Percentiles rank a stretch among this genome's conserved stretches.
Evolutionary conservation across 2,797 vertebrate genomes (phyloP).

Genomic region (Taeniopygia guttata): DNA sequence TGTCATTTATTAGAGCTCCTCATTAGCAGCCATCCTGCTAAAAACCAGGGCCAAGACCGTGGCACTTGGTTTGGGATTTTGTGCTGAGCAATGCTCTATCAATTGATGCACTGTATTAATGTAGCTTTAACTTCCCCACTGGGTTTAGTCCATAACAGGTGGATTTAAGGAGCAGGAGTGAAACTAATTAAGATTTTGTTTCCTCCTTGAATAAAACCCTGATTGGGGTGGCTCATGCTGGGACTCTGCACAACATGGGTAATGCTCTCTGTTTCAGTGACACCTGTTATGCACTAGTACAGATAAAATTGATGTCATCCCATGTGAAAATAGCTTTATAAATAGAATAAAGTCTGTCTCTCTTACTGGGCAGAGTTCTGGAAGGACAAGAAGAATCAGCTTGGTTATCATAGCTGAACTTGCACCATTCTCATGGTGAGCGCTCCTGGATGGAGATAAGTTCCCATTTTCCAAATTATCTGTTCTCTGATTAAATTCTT

Average conservation of each 20-base stretch:
- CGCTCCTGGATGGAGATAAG: background rate
- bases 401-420: background rate
- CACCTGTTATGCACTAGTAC: background rate
- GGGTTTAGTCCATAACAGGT: background rate
- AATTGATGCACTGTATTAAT: background rate
- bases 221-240: background rate
- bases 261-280: background rate
- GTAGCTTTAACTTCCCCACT: background rate
- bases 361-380: background rate
- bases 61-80: background rate
- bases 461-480: background rate
- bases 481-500: background rate
- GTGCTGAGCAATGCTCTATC: background rate
- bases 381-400: background rate
- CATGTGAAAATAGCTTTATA: background rate
- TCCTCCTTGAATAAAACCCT: background rate
- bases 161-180: background rate
- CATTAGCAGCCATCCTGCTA: background rate
- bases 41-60: background rate
- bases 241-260: background rate
- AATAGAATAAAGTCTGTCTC: background rate
- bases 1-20: background rate
- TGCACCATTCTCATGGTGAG: background rate
- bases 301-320: background rate
- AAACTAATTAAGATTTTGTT: background rate